Percentiles rank a stretch among this genome's conserved stretches.
Conservation (phyloP, 2,797 vertebrate species). For the Acropternis orthonyx region DNA sequence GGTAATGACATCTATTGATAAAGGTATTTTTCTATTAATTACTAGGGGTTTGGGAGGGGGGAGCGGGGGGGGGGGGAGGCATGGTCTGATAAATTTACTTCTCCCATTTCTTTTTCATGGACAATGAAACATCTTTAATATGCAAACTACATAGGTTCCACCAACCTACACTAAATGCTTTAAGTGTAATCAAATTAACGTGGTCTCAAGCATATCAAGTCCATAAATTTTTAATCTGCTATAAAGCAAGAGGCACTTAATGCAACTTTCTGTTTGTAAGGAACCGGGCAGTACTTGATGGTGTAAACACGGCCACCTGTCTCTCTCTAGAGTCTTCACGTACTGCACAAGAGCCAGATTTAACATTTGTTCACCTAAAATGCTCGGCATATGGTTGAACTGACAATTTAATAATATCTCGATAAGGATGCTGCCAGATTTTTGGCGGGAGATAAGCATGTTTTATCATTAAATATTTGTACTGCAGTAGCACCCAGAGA, state of each 20-base stretch:
- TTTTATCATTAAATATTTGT: constrained; percentile 70
- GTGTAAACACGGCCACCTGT: constrained; percentile 61
- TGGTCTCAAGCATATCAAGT: not conserved
- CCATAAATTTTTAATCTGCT: constrained; percentile 35
- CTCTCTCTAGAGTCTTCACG: not conserved
- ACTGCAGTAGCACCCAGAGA: constrained; percentile 44
- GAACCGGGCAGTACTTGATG: constrained; percentile 1
- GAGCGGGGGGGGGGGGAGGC: too few species aligned
- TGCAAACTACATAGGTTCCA: not conserved
- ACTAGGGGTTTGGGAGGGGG: accelerated
- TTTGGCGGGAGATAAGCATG: constrained; percentile 66
- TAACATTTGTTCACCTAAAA: constrained; percentile 62
- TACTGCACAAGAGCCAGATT: not conserved
- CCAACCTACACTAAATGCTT: not conserved
- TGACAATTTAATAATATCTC: constrained; percentile 66
- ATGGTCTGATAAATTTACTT: not conserved
- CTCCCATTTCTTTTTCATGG: not conserved
- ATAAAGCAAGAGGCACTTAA: constrained; percentile 35
- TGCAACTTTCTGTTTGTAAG: constrained; percentile 33
- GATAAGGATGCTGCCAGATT: constrained; percentile 56
- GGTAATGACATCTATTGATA: not conserved
- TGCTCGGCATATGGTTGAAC: constrained; percentile 53
- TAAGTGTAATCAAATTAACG: constrained; percentile 34
- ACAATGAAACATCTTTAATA: not conserved
- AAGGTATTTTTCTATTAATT: not conserved